A percentile compares a stretch with the other conserved stretches of the same genome.
phyloP scores from a whole-genome alignment of 2,888 invertebrate species.

The Enchytraeus crypticus region DNA sequence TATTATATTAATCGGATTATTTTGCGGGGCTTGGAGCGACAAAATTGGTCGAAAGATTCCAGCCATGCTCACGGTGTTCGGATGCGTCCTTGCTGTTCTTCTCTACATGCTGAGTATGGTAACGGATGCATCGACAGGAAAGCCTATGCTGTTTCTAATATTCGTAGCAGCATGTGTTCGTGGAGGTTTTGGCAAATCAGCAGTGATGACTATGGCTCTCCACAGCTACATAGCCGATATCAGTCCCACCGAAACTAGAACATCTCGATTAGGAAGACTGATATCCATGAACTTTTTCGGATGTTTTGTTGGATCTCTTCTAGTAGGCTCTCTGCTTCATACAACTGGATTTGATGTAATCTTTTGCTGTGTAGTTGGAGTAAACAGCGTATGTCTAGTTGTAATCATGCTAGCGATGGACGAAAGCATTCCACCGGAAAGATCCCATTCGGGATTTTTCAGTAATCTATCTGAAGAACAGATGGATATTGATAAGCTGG shows the following conservation, averaged over 20 bases:
- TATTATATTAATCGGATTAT: slow-evolving; percentile 42
- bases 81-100: slow-evolving; percentile 40
- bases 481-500: no score
- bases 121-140: neutral
- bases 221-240: slow-evolving; percentile 46
- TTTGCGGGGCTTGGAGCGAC: slow-evolving; percentile 49
- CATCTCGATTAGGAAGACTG: slow-evolving; percentile 35
- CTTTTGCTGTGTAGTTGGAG: slow-evolving; percentile 34
- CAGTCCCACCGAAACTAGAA: slow-evolving; percentile 38
- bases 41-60: slow-evolving; percentile 40
- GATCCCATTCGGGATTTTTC: neutral
- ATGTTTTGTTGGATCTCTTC: slow-evolving; percentile 40
- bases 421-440: neutral
- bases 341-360: slow-evolving; percentile 29
- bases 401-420: slow-evolving; percentile 33
- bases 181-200: slow-evolving; percentile 46
- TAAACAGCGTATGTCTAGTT: slow-evolving; percentile 37
- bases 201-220: slow-evolving; percentile 47
- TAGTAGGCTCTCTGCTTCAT: slow-evolving; percentile 35
- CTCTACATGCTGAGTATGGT: slow-evolving; percentile 37
- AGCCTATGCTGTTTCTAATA: slow-evolving; percentile 31
- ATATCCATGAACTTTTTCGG: slow-evolving; percentile 47
- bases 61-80: slow-evolving; percentile 44
- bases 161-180: slow-evolving; percentile 38
- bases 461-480: no score